A percentile compares a stretch with the other conserved stretches of the same genome.
Conservation (phyloP, 1,140 invertebrate genomes). For the Grapholita molesta region DNA sequence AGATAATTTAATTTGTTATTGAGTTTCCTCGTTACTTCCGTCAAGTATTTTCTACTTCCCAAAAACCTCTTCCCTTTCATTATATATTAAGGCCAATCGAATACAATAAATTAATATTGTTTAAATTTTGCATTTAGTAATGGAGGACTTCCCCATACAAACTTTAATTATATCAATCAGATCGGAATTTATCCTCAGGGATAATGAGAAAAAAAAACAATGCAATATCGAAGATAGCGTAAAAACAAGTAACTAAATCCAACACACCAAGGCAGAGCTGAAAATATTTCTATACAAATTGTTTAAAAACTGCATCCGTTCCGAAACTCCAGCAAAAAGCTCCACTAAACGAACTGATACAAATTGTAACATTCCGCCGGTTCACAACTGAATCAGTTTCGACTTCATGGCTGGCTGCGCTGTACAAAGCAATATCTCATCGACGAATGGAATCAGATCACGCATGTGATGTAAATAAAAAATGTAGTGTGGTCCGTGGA, state of each 20-base stretch:
- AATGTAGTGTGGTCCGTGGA: background rate
- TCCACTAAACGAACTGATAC: conserved; percentile 47
- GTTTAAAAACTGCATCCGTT: background rate
- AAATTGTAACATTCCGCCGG: conserved; percentile 54
- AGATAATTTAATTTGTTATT: background rate
- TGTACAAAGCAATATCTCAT: conserved; percentile 41
- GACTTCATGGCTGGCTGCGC: conserved; percentile 55
- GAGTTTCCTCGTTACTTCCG: background rate
- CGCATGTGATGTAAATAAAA: conserved; percentile 9
- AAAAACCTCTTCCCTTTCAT: background rate
- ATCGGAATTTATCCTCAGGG: no score
- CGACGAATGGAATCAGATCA: conserved; percentile 22
- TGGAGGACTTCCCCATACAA: no score
- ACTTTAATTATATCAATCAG: no score
- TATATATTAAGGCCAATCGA: background rate
- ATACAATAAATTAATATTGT: background rate
- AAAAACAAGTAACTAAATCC: background rate
- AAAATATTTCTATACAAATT: background rate
- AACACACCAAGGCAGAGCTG: background rate
- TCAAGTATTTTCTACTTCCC: background rate
- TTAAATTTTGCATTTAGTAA: no score
- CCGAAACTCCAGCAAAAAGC: conserved; percentile 3
- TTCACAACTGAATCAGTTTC: conserved; percentile 57
- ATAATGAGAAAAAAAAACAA: no score
- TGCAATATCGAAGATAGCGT: no score